Conservation (phyloP, 2,888 invertebrate species). For the Sarcophaga subvicina region DNA sequence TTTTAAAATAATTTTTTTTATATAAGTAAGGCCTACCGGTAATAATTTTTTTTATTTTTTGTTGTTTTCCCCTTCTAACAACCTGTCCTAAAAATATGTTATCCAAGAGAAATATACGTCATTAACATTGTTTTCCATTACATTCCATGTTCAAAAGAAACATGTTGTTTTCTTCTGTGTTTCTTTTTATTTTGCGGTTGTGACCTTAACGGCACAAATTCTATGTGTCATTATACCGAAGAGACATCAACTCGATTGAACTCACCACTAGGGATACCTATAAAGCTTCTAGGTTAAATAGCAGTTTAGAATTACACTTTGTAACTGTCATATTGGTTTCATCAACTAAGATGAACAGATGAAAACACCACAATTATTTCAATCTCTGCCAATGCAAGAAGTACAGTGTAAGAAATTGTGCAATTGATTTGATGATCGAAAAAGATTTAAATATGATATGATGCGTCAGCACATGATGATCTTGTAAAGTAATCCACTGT, state of each 20-base stretch:
- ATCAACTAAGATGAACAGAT: conserved; percentile 47
- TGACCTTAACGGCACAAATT: conserved; percentile 68
- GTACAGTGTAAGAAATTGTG: not conserved
- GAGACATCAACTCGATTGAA: conserved; percentile 51
- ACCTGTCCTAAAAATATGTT: conserved; percentile 2
- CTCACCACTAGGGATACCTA: conserved; percentile 48
- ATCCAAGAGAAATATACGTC: not conserved
- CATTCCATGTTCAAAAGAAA: conserved; percentile 19
- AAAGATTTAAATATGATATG: too few species aligned
- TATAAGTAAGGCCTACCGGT: too few species aligned
- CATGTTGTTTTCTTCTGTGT: conserved; percentile 15
- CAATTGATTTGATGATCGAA: too few species aligned
- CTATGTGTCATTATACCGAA: conserved; percentile 55
- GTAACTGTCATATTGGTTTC: conserved; percentile 69
- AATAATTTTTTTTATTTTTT: not conserved
- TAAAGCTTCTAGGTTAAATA: conserved; percentile 59
- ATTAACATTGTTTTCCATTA: not conserved
- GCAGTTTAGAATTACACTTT: conserved; percentile 69
- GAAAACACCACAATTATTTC: conserved; percentile 56
- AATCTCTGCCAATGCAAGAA: conserved; percentile 14
- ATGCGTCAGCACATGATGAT: too few species aligned
- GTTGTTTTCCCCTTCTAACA: not conserved
- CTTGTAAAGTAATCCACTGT: too few species aligned
- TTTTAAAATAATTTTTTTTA: too few species aligned
- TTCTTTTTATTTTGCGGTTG: conserved; percentile 40